Evolutionary conservation across 2,888 invertebrate genomes (phyloP).

Genomic region (Eristalinus sepulchralis): DNA sequence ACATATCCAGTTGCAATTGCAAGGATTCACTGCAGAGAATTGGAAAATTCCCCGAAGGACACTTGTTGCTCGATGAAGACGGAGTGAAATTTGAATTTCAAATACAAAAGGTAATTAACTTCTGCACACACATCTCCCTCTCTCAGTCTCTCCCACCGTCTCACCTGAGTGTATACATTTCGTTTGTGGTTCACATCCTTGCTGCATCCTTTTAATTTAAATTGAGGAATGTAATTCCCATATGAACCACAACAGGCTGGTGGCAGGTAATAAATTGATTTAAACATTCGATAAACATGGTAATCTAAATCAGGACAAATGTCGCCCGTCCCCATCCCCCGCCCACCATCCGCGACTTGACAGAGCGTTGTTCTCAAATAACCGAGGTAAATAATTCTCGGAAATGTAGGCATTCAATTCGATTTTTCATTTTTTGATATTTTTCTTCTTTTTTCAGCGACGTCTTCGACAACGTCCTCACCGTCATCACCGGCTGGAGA

Average conservation of each 20-base stretch:
- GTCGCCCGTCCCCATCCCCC: conserved; percentile 8
- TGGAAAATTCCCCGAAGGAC: not conserved
- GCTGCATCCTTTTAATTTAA: not conserved
- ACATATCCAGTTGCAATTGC: too few species aligned
- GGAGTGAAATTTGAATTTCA: not conserved
- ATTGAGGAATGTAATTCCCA: not conserved
- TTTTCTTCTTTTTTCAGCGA: not conserved
- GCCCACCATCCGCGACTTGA: not conserved
- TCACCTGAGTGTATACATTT: not conserved
- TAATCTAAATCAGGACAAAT: conserved; percentile 46
- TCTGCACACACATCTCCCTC: not conserved
- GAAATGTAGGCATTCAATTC: conserved; percentile 49
- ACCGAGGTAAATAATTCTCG: conserved; percentile 54
- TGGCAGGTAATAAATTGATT: conserved; percentile 47
- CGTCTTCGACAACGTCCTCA: not conserved
- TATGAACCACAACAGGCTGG: conserved; percentile 32
- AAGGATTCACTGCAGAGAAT: too few species aligned
- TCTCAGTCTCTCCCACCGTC: not conserved
- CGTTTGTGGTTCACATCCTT: not conserved
- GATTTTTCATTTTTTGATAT: conserved; percentile 29
- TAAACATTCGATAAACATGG: conserved; percentile 49
- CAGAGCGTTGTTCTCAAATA: conserved; percentile 31
- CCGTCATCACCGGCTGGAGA: not conserved
- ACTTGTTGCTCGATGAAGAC: too few species aligned
- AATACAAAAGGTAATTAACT: not conserved